Evolutionary conservation across 2,113 vertebrate genomes (phyloP).

Genomic region (Chaenocephalus aceratus): DNA sequence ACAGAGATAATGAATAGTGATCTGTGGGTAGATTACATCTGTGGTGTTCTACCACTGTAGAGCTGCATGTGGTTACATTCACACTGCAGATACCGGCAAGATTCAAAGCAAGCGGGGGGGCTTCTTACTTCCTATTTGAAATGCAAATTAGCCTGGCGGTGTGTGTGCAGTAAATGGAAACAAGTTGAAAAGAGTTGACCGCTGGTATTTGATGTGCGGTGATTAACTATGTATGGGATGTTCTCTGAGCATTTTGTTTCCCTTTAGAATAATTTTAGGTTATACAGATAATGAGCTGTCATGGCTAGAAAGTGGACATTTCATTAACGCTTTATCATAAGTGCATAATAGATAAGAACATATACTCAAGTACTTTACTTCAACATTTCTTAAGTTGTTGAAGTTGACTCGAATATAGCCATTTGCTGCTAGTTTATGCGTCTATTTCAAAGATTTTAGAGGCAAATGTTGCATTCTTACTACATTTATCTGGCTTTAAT

Average conservation of each 20-base stretch:
- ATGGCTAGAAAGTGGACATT: not conserved
- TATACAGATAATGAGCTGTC: not conserved
- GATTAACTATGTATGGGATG: not conserved
- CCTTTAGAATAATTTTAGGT: not conserved
- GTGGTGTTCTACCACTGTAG: constrained; percentile 18
- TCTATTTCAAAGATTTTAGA: too few species aligned
- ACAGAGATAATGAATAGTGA: constrained; percentile 46
- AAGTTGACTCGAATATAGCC: too few species aligned
- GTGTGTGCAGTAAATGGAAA: constrained; percentile 7
- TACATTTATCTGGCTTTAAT: too few species aligned
- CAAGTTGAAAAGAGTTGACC: not conserved
- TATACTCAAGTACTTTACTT: too few species aligned
- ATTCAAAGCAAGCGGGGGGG: not conserved
- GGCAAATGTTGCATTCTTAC: too few species aligned
- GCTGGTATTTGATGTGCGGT: not conserved
- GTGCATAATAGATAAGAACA: not conserved
- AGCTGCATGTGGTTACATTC: constrained; percentile 2
- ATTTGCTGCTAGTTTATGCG: too few species aligned
- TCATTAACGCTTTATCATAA: not conserved
- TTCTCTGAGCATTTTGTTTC: not conserved
- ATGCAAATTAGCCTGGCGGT: constrained; percentile 15
- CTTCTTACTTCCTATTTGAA: not conserved
- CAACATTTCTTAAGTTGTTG: too few species aligned
- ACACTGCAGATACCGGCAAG: not conserved
- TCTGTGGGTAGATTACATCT: constrained; percentile 22